Evolutionary conservation across 1,140 invertebrate species (phyloP).

Genomic region (Caenorhabditis brenneri): DNA sequence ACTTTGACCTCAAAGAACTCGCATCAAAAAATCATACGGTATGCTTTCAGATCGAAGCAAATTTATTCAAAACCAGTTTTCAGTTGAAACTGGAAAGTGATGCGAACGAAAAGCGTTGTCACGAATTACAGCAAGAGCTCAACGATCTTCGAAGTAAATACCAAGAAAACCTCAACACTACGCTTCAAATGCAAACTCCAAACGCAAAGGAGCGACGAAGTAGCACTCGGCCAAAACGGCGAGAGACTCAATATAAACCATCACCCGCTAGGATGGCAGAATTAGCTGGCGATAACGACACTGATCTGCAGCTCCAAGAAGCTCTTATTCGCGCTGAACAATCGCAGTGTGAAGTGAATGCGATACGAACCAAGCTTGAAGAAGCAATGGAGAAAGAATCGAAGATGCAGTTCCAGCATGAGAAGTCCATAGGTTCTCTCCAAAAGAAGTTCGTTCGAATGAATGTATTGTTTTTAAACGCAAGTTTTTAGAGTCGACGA

Average conservation of each 20-base stretch:
- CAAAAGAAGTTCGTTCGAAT: too few species aligned
- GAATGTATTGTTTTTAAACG: neutral
- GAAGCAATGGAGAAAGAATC: too few species aligned
- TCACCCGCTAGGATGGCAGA: neutral
- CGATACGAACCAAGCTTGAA: too few species aligned
- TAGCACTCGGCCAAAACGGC: neutral
- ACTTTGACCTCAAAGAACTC: neutral
- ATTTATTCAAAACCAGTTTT: constrained; percentile 15
- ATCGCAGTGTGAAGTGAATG: neutral
- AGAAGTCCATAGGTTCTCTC: too few species aligned
- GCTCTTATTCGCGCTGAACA: neutral
- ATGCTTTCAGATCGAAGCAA: neutral
- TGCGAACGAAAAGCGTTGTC: neutral
- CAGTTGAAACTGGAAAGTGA: neutral
- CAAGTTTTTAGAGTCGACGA: neutral
- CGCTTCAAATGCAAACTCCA: neutral
- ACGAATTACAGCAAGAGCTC: neutral
- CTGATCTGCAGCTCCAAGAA: neutral
- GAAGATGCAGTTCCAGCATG: too few species aligned
- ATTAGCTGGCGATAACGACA: neutral
- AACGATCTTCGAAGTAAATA: neutral
- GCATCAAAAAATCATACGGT: neutral
- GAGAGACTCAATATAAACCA: neutral
- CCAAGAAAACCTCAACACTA: neutral
- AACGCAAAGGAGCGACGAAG: neutral